These are phyloP conservation scores for Eupeodes corollae DNA, from an alignment of 1,140 invertebrate genomes.

Conservation along the genomic window DNA sequence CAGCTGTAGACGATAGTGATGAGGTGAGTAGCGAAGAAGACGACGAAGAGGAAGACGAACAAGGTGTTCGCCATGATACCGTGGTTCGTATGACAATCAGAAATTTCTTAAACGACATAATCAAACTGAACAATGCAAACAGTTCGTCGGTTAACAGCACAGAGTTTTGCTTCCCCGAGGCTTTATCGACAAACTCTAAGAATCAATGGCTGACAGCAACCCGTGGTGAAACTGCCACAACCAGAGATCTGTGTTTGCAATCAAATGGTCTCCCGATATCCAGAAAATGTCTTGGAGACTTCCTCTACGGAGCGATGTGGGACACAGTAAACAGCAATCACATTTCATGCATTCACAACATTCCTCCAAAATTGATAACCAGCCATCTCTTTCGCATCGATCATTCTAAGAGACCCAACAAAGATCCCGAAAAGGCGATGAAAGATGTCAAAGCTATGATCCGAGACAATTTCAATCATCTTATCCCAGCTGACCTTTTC, in stretches of 20 bases:
- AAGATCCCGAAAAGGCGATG: slow-evolving; percentile 10
- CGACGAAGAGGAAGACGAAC: slow-evolving; percentile 6
- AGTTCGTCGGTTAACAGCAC: slow-evolving; percentile 13
- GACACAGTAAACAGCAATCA: not conserved
- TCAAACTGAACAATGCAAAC: not conserved
- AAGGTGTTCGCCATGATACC: slow-evolving; percentile 8
- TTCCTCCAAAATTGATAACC: slow-evolving; percentile 7
- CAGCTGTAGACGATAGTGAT: slow-evolving; percentile 9
- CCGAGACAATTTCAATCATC: slow-evolving; percentile 11
- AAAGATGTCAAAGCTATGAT: slow-evolving; percentile 14
- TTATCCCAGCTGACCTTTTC: slow-evolving; percentile 42
- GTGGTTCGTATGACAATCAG: slow-evolving; percentile 8
- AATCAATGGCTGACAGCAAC: slow-evolving; percentile 19
- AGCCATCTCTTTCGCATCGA: slow-evolving; percentile 13
- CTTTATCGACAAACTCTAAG: not conserved
- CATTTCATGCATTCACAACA: not conserved
- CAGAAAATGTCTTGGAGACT: slow-evolving; percentile 20
- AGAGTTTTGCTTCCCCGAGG: slow-evolving; percentile 26
- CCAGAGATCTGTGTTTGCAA: slow-evolving; percentile 22
- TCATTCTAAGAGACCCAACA: slow-evolving; percentile 3
- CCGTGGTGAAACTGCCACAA: slow-evolving; percentile 10
- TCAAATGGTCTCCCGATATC: slow-evolving; percentile 17
- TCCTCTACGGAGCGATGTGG: slow-evolving; percentile 26
- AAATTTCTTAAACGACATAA: slow-evolving; percentile 2
- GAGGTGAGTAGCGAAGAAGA: slow-evolving; percentile 14